Evolutionary conservation across 1,140 invertebrate genomes (phyloP).

Genomic region (Drosophila setifemur): DNA sequence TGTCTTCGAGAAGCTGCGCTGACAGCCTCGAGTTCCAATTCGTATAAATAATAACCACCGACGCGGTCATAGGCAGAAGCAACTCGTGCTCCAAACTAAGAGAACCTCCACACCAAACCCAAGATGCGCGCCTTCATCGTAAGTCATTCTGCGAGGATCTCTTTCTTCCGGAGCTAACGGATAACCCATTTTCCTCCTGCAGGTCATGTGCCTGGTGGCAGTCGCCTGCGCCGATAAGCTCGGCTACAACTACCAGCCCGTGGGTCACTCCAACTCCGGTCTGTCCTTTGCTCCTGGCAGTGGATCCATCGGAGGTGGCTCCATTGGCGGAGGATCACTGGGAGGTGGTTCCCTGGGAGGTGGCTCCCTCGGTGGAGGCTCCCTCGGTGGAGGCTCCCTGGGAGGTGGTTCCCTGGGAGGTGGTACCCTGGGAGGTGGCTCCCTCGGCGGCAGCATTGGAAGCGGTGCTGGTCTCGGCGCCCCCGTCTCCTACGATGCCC

Average conservation of each 20-base stretch:
- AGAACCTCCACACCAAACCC: constrained; percentile 50
- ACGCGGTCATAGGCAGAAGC: constrained; percentile 50
- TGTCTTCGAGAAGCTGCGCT: constrained; percentile 57
- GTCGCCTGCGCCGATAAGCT: constrained; percentile 74
- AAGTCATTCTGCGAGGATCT: constrained; percentile 36
- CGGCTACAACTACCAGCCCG: constrained; percentile 78
- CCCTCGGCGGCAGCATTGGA: constrained; percentile 27
- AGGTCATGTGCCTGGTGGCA: constrained; percentile 73
- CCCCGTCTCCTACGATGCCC: constrained; percentile 32
- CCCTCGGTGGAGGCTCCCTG: constrained; percentile 13
- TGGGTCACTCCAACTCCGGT: constrained; percentile 57
- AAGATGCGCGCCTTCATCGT: constrained; percentile 77
- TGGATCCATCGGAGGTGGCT: constrained; percentile 24
- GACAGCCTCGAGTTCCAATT: constrained; percentile 65
- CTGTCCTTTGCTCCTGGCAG: constrained; percentile 62
- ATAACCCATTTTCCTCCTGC: constrained; percentile 6
- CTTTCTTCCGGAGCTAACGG: constrained; percentile 5
- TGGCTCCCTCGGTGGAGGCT: constrained; percentile 17
- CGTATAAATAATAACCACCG: constrained; percentile 66
- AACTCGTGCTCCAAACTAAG: constrained; percentile 59
- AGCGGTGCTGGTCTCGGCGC: constrained; percentile 29
- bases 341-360: constrained; percentile 15
- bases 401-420: constrained; percentile 9
- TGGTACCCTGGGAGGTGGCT: constrained; percentile 18
- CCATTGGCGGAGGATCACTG: constrained; percentile 10